Base-by-base conservation (phyloP, 2,113 vertebrate species). In the Barbus barbus region DNA sequence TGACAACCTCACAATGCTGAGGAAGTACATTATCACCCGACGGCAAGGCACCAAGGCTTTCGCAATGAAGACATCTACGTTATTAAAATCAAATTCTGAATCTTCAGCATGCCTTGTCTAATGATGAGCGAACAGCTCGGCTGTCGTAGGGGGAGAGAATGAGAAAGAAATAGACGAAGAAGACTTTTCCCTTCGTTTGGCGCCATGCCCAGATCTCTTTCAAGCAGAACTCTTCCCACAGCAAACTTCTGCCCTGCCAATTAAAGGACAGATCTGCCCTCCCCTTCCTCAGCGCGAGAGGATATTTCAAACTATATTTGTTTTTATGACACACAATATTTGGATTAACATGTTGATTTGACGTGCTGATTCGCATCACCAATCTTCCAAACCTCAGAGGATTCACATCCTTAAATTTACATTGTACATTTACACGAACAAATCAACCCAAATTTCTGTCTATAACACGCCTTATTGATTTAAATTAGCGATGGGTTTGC, bases 31-130 rank as follows among this genome's bases (percentile, higher is more conserved):
- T 95, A 94, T 95, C 93, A 94, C 60, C 92, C 89, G 90, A 94
- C 92, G 93, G 93, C 90, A 90, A 93, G 90, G 94, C 95, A 95
- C 95, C 94, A 92, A 94, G 90, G 89, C 93, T 94, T 93, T 95
- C 96, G 96, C 95, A 95, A 97, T 96, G 96, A 97, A 98, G 96
- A 96, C 93, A 93, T 95, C 92, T 93, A 91, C 92, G 93, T 97
- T 97, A 97, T 97, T 96, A 96, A 97, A 97, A 96, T 97, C 94
- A 95, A 97, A 96, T 97, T 95, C 95, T 94, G 92, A 87, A 89
- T 87, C 91, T 93, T 96, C 96, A 94, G 94, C 95, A 95, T 93
- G 94, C 93, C 96, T 96, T 93, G 93, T 91, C 94, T 95, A 97
- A 98, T 97, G 96, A 97, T 91, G 95, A 96, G 88, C 83, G 89